Evolutionary conservation across 2,888 invertebrate species (phyloP).

Genomic region (Amiota mariae): DNA sequence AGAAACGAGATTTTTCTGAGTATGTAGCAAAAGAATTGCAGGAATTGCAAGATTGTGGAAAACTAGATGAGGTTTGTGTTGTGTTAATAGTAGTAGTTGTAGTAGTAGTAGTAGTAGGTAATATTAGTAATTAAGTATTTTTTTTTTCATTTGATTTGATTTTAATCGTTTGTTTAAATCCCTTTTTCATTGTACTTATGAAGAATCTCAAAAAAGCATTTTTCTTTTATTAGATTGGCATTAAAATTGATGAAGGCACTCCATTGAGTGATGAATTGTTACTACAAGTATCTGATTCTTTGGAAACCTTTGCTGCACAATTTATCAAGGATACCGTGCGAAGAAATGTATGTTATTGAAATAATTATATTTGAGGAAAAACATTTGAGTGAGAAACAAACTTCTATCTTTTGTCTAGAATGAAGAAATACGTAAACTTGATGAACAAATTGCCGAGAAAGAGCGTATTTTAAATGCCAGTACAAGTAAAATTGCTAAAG

Average conservation of each 20-base stretch:
- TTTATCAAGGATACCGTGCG: conserved; percentile 81
- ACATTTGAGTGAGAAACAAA: background rate
- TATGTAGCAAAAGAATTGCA: conserved; percentile 75
- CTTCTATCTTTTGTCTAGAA: conserved; percentile 75
- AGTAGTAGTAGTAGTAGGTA: conserved; percentile 24
- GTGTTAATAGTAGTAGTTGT: background rate
- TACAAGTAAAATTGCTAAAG: conserved; percentile 80
- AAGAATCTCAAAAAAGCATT: background rate
- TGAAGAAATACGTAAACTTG: conserved; percentile 81
- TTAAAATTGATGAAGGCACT: conserved; percentile 75
- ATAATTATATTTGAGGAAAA: background rate
- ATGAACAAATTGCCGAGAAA: conserved; percentile 78
- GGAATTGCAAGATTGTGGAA: conserved; percentile 76
- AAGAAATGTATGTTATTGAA: conserved; percentile 78
- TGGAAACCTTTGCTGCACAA: conserved; percentile 79
- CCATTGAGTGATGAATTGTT: conserved; percentile 78
- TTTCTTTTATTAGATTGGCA: conserved; percentile 72
- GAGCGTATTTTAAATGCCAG: conserved; percentile 77
- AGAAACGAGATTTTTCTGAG: conserved; percentile 75
- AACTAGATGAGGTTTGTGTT: conserved; percentile 75
- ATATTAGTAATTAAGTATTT: background rate
- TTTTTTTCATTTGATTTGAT: conserved; percentile 29
- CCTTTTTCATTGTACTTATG: background rate
- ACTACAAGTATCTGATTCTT: conserved; percentile 79
- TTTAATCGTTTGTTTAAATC: conserved; percentile 17